Evolutionary conservation across 1,140 invertebrate genomes (phyloP).

Genomic region (Rhopalosiphum padi): DNA sequence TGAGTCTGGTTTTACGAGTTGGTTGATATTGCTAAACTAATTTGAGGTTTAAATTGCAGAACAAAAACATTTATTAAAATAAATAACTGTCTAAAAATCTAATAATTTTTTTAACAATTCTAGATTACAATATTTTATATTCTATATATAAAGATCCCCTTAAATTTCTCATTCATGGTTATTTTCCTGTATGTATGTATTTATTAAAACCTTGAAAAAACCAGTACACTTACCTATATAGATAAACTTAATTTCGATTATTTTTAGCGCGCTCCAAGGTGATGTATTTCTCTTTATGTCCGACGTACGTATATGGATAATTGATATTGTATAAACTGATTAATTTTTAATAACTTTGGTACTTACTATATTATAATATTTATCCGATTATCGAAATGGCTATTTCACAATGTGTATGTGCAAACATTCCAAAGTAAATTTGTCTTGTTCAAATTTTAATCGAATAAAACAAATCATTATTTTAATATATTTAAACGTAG

Average conservation of each 20-base stretch:
- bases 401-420: not conserved
- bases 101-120: not conserved
- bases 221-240: not conserved
- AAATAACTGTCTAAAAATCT: not conserved
- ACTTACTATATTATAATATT: not conserved
- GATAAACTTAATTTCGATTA: not conserved
- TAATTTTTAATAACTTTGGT: not conserved
- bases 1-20: too few relatives aligned
- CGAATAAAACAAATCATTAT: not conserved
- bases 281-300: not conserved
- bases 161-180: not conserved
- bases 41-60: not conserved
- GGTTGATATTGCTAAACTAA: not conserved
- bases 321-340: not conserved
- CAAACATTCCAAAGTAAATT: not conserved
- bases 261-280: not conserved
- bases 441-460: not conserved
- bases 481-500: not conserved
- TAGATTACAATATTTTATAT: not conserved
- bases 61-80: not conserved
- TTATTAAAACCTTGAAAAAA: conserved; percentile 35
- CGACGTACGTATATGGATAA: not conserved
- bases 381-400: not conserved
- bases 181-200: conserved; percentile 22
- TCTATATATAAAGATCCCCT: not conserved